A percentile compares a stretch with the other conserved stretches of the same genome.
Conservation (phyloP, 2,888 invertebrate species). For the Galerucella pusilla region DNA sequence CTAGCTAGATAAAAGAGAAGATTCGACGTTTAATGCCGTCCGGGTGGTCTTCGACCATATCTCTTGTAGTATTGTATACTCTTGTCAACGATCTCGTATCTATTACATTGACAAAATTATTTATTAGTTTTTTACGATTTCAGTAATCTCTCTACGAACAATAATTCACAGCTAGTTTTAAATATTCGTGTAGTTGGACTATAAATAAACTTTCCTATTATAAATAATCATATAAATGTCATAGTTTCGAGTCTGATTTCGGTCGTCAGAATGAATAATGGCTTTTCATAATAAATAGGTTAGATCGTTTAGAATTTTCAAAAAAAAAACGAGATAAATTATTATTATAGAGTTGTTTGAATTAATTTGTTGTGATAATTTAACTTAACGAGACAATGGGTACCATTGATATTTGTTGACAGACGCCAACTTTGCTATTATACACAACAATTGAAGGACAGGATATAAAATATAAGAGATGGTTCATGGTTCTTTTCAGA, state of each 20-base stretch:
- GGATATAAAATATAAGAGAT: too few relatives aligned
- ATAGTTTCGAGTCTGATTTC: conserved; percentile 22
- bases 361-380: too few relatives aligned
- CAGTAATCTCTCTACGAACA: conserved; percentile 10
- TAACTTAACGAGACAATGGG: too few relatives aligned
- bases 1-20: conserved; percentile 5
- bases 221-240: conserved; percentile 34
- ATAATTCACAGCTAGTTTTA: conserved; percentile 30
- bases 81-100: conserved; percentile 28
- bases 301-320: neutral
- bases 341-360: neutral
- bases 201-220: conserved; percentile 31
- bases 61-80: conserved; percentile 6
- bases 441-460: too few relatives aligned
- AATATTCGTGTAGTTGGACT: conserved; percentile 12
- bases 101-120: conserved; percentile 30
- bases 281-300: neutral
- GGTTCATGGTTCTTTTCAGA: too few relatives aligned
- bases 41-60: conserved; percentile 27
- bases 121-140: conserved; percentile 21
- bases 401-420: too few relatives aligned
- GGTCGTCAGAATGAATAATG: conserved; percentile 9
- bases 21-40: conserved; percentile 19
- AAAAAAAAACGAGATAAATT: neutral
- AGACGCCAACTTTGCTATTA: too few relatives aligned